A percentile compares a stretch with the other conserved stretches of the same genome.
These are phyloP conservation scores for Tetramorium bicarinatum DNA, from an alignment of 2,888 invertebrate genomes.

Conservation along the genomic window DNA sequence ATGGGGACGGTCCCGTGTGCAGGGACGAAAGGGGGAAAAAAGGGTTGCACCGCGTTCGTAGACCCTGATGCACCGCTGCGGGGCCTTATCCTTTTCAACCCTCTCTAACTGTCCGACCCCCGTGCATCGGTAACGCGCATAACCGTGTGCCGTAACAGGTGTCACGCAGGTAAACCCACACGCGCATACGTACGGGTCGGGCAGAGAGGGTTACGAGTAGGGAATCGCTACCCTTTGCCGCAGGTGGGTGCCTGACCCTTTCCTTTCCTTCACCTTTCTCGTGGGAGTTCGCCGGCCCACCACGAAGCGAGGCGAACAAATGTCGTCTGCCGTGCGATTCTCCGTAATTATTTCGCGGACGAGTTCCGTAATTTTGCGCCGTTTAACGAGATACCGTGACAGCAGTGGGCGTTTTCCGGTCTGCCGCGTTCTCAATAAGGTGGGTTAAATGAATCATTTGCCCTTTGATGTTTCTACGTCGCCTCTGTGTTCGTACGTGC, in stretches of 20 bases:
- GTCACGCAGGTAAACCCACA: constrained; percentile 38
- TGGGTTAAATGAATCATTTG: constrained; percentile 38
- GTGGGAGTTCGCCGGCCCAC: constrained; percentile 57
- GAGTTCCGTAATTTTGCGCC: constrained; percentile 70
- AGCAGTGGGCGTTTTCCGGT: constrained; percentile 43
- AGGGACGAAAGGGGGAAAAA: constrained; percentile 53
- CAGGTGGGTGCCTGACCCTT: constrained; percentile 78
- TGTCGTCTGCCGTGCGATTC: constrained; percentile 38
- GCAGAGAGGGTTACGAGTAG: constrained; percentile 72
- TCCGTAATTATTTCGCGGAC: constrained; percentile 24
- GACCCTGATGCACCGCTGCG: constrained; percentile 59
- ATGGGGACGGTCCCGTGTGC: constrained; percentile 43
- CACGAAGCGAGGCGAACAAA: constrained; percentile 61
- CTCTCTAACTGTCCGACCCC: constrained; percentile 68
- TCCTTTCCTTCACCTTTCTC: not conserved
- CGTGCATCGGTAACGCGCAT: constrained; percentile 64
- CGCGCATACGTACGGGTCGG: constrained; percentile 21
- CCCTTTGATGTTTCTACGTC: constrained; percentile 14
- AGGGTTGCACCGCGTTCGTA: constrained; percentile 69
- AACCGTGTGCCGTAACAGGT: constrained; percentile 73
- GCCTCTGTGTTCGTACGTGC: not conserved
- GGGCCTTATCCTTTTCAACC: constrained; percentile 70
- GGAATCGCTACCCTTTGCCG: constrained; percentile 76
- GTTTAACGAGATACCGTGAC: constrained; percentile 43
- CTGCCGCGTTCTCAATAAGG: constrained; percentile 38